These are phyloP conservation scores for Sphinx pinastri DNA, from an alignment of 2,888 invertebrate species.

Conservation along the genomic window DNA sequence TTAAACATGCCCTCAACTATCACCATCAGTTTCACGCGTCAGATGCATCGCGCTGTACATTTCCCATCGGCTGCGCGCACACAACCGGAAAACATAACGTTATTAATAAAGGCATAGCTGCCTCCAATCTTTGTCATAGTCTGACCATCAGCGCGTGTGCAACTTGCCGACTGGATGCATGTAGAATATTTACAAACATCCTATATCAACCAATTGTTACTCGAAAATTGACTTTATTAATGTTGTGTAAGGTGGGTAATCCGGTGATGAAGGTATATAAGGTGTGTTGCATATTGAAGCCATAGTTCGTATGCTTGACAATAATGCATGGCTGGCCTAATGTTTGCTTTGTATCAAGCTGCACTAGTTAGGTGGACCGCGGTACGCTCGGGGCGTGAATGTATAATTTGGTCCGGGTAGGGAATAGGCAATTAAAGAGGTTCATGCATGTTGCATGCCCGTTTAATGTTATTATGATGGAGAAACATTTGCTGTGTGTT, in stretches of 20 bases:
- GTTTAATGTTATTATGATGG: constrained; percentile 43
- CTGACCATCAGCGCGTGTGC: constrained; percentile 71
- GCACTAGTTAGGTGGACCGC: constrained; percentile 76
- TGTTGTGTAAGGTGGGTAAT: constrained; percentile 28
- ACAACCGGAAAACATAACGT: constrained; percentile 66
- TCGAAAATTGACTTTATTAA: constrained; percentile 33
- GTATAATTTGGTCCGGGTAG: constrained; percentile 72
- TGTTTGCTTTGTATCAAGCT: constrained; percentile 81
- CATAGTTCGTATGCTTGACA: constrained; percentile 76
- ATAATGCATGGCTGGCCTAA: constrained; percentile 83
- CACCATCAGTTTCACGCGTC: constrained; percentile 7
- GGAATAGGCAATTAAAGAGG: constrained; percentile 79
- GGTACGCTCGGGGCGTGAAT: constrained; percentile 77
- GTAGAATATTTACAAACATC: constrained; percentile 49
- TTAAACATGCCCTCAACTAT: constrained; percentile 11
- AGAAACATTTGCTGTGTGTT: not conserved
- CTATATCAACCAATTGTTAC: not conserved
- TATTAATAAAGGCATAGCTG: constrained; percentile 73
- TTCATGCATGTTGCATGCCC: constrained; percentile 76
- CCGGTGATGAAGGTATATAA: constrained; percentile 30
- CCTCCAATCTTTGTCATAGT: constrained; percentile 79
- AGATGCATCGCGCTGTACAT: constrained; percentile 1
- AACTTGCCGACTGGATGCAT: constrained; percentile 75
- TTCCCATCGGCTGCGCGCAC: constrained; percentile 43
- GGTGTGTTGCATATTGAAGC: constrained; percentile 34